Conservation (phyloP, 2,888 invertebrate genomes). For the Thymelicus sylvestris region DNA sequence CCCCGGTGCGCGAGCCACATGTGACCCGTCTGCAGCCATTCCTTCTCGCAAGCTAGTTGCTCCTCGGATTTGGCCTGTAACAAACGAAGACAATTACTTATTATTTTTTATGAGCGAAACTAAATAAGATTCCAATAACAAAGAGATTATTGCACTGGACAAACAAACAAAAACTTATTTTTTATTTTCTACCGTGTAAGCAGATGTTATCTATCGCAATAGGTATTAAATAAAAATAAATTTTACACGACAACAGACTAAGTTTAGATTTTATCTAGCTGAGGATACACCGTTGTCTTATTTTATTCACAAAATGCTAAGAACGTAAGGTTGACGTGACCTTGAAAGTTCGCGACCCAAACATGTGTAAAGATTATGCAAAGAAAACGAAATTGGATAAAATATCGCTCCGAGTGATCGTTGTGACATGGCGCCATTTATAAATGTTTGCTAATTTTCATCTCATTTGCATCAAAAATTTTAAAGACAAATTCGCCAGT, state of each 20-base stretch:
- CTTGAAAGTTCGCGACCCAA: conserved; percentile 24
- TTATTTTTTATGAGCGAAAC: too few species aligned
- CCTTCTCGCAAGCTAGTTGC: conserved; percentile 86
- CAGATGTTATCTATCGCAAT: too few species aligned
- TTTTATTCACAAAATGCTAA: conserved; percentile 12
- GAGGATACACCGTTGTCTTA: conserved; percentile 3
- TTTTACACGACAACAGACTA: too few species aligned
- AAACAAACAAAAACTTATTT: too few species aligned
- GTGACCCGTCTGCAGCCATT: conserved; percentile 89
- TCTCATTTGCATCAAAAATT: conserved; percentile 2
- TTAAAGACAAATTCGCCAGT: neutral
- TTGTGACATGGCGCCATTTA: neutral
- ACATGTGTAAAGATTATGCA: conserved; percentile 18
- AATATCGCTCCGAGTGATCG: conserved; percentile 11
- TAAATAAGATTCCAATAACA: neutral
- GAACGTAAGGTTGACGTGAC: conserved; percentile 15
- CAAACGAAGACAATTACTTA: conserved; percentile 20
- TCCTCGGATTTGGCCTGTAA: conserved; percentile 87
- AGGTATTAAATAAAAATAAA: too few species aligned
- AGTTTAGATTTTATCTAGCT: neutral
- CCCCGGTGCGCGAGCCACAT: conserved; percentile 97
- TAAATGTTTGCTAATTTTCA: conserved; percentile 16
- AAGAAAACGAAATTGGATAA: conserved; percentile 29
- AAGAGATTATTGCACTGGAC: too few species aligned
- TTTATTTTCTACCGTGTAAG: too few species aligned